Evolutionary conservation across 2,797 vertebrate species (phyloP), one percentile per base, ranked within the genome.

Genomic region (Zenarchopterus dispar): DNA sequence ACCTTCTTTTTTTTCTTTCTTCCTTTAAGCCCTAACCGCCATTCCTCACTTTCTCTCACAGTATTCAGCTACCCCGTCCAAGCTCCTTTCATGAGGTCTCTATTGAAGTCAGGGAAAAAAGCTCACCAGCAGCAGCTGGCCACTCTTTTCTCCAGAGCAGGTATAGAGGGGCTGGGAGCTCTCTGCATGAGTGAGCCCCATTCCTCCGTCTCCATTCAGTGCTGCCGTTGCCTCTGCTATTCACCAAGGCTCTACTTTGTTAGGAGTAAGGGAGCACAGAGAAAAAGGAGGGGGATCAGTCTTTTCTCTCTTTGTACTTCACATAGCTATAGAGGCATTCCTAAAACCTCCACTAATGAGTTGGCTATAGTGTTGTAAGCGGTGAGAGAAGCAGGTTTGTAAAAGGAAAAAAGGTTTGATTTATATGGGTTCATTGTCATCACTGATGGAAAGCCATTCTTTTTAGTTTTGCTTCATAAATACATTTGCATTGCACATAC

Each of bases 81-180:
- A 73, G 73, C 62, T 85, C 89, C 84, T 92, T 92, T 92, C 91
- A 93, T 79, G 81, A 78, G 73, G 57, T 80, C 70, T 77, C 91
- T 89, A 91, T 93, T 92, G 88, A 92, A 86, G 79, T 78, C 66
- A 70, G 79, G 89, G 87, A 82, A 89, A 89, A 89, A 84, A 82
- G 49, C 86, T 82, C 81, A 87, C 75, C 82, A 54, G 91, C 87
- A 91, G 89, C 92, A 93, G 89, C 90, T 94, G 92, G 89, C 70
- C 87, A 6, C 72, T 87, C 88, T 88, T 89, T 88, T 90, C 88
- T 89, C 80, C 84, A 44, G 66, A 70, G 69, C 80, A 90, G 89
- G 89, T 91, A 90, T 84, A 84, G 82, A 90, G 82, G 83, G 64
- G 79, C 81, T 85, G 91, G 84, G 88, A 87, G 89, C 82, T 87